These are phyloP conservation scores for Pterocles orientalis DNA, from an alignment of 2,113 vertebrate species.

Conservation along the genomic window DNA sequence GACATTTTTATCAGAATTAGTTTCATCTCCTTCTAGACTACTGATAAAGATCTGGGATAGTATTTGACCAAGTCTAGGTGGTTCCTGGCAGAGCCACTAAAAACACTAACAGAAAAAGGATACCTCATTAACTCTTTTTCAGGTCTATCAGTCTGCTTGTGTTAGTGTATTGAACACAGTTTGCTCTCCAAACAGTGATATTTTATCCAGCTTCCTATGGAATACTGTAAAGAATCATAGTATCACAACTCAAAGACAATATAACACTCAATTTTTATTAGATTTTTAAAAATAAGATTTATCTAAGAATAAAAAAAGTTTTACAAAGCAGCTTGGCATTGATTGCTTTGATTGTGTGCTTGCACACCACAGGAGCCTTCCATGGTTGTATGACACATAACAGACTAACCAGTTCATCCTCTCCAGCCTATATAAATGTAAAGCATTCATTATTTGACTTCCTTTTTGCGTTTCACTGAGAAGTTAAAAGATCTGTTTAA, in stretches of 20 bases:
- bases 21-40: background rate
- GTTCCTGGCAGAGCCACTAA: background rate
- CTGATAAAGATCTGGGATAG: background rate
- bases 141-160: background rate
- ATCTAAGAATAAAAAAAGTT: background rate
- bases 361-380: background rate
- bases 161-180: background rate
- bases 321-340: background rate
- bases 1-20: background rate
- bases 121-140: background rate
- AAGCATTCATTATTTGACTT: background rate
- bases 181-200: background rate
- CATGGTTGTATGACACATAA: rapidly evolving
- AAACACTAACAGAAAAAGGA: background rate
- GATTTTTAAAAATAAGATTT: no score
- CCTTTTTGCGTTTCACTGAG: background rate
- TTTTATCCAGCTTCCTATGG: background rate
- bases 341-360: background rate
- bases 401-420: background rate
- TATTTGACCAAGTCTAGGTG: background rate
- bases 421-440: background rate
- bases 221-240: background rate
- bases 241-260: background rate
- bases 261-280: background rate
- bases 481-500: background rate